Percentiles rank a stretch among this genome's conserved stretches.
Evolutionary conservation across 2,113 vertebrate species (phyloP).

Genomic region (Origma solitaria): DNA sequence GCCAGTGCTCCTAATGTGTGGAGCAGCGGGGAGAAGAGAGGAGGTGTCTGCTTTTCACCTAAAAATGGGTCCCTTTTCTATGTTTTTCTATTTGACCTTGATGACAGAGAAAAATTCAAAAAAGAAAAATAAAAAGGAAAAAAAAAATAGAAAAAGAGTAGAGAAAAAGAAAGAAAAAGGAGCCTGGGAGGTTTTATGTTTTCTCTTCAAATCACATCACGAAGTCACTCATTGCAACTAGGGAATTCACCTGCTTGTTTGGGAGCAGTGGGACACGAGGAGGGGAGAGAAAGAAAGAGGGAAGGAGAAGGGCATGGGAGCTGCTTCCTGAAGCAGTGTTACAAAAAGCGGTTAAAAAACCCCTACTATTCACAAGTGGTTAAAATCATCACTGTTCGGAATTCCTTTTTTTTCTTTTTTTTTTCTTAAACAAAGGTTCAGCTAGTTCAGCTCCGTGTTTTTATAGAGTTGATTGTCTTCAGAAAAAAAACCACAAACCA

Average conservation of each 20-base stretch:
- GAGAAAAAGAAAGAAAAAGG: neutral
- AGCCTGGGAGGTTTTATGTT: slow-evolving; percentile 25
- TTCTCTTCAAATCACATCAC: slow-evolving; percentile 33
- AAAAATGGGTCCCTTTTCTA: neutral
- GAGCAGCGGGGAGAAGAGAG: neutral
- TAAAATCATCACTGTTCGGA: slow-evolving; percentile 58
- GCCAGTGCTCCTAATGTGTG: neutral
- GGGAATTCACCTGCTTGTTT: slow-evolving; percentile 63
- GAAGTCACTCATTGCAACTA: slow-evolving; percentile 20
- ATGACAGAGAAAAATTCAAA: neutral
- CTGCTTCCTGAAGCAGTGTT: slow-evolving; percentile 70
- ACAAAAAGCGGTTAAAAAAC: slow-evolving; percentile 72
- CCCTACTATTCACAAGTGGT: slow-evolving; percentile 68
- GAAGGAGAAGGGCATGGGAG: neutral
- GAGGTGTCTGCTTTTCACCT: neutral
- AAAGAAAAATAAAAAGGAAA: neutral
- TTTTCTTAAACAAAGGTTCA: slow-evolving; percentile 49
- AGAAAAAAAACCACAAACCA: neutral
- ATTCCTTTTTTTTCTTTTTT: slow-evolving; percentile 2
- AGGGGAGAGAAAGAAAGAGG: slow-evolving; percentile 52
- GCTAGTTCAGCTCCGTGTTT: slow-evolving; percentile 53
- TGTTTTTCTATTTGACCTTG: neutral
- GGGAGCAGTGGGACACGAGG: neutral
- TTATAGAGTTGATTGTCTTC: slow-evolving; percentile 68
- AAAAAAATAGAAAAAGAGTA: neutral